phyloP scores from a whole-genome alignment of 1,140 invertebrate species.

The Trinorchestia longiramus region DNA sequence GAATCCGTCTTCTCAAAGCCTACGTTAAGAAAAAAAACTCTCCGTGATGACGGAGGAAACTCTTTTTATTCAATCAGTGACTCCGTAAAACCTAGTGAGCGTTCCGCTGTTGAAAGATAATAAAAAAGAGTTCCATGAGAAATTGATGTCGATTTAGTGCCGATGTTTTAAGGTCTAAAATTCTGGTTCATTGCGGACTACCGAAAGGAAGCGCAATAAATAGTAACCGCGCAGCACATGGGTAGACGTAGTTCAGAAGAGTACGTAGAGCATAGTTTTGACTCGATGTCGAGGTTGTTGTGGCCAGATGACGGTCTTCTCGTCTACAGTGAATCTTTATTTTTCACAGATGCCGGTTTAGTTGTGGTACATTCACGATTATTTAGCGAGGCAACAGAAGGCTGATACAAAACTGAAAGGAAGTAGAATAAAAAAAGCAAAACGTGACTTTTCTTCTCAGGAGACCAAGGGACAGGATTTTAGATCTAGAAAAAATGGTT shows the following conservation, averaged over 20 bases:
- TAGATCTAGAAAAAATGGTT: not conserved
- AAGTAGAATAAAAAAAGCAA: not conserved
- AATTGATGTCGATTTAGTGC: not conserved
- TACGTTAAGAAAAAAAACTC: not conserved
- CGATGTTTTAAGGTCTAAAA: not conserved
- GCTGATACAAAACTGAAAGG: not conserved
- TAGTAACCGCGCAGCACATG: not conserved
- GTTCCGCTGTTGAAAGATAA: not conserved
- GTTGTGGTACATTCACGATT: not conserved
- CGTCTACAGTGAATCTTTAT: not conserved
- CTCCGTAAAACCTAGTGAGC: not conserved
- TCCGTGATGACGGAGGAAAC: not conserved
- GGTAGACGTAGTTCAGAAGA: not conserved
- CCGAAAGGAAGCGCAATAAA: not conserved
- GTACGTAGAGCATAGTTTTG: not conserved
- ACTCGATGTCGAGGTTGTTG: not conserved
- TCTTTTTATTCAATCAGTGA: slow-evolving; percentile 9
- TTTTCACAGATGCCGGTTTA: not conserved
- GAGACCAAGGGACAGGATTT: not conserved
- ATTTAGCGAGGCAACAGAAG: not conserved
- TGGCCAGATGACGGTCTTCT: not conserved
- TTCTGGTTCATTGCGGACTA: not conserved
- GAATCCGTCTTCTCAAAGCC: not conserved
- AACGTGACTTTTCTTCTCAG: not conserved
- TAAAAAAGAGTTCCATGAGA: not conserved